These are phyloP conservation scores for Amphimedon queenslandica DNA, from an alignment of 37 sponge, comb jelly and placozoan genomes.

Conservation along the genomic window DNA sequence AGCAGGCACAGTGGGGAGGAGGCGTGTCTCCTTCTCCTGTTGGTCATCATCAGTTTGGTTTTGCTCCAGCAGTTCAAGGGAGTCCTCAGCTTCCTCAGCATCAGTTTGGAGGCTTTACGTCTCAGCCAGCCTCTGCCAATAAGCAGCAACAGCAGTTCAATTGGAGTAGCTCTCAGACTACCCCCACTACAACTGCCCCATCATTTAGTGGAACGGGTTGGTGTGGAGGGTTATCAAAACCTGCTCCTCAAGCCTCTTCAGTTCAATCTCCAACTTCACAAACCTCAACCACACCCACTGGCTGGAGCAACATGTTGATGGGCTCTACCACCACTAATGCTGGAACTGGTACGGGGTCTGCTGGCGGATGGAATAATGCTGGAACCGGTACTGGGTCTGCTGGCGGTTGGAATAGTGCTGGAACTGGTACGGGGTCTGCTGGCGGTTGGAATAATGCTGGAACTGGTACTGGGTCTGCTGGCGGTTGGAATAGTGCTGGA, in stretches of 20 bases:
- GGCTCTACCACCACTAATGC: neutral
- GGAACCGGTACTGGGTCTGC: neutral
- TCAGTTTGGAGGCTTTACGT: neutral
- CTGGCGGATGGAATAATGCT: neutral
- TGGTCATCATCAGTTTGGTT: neutral
- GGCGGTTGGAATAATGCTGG: no score
- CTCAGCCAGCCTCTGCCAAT: neutral
- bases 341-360: neutral
- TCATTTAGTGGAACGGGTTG: neutral
- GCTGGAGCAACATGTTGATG: neutral
- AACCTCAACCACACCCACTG: neutral
- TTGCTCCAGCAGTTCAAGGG: neutral
- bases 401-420: neutral
- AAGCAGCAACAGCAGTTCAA: neutral
- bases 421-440: no score
- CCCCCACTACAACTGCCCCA: neutral
- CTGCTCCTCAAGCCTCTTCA: neutral
- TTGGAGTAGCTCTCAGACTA: neutral
- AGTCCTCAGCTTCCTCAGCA: neutral
- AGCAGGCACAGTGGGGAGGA: conserved; percentile 1
- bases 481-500: no score
- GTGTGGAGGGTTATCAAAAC: neutral
- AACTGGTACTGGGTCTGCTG: no score
- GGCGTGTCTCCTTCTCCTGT: neutral
- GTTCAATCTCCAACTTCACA: neutral